Conservation (phyloP, 2,888 invertebrate genomes). For the Agriopis leucophaearia region DNA sequence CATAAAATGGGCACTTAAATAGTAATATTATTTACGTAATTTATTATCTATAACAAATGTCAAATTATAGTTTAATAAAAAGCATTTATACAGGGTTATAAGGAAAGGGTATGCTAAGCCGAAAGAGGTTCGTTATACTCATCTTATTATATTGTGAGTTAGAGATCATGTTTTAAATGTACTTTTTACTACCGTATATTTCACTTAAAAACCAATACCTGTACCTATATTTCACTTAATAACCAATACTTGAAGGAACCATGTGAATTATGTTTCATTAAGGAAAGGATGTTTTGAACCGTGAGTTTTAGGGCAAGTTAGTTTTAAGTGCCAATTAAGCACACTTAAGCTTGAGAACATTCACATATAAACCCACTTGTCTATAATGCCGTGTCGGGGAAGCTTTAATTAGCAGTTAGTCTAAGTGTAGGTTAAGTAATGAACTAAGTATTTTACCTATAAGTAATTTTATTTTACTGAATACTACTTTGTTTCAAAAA, state of each 20-base stretch:
- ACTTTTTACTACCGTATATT: background rate
- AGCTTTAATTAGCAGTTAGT: constrained; percentile 8
- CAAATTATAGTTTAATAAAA: no score
- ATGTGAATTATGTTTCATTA: constrained; percentile 18
- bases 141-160: no score
- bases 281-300: constrained; percentile 12
- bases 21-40: no score
- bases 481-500: no score
- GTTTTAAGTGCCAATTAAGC: constrained; percentile 15
- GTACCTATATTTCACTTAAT: constrained; percentile 9
- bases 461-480: no score
- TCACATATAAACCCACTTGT: constrained; percentile 10
- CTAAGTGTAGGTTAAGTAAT: background rate
- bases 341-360: constrained; percentile 14
- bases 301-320: constrained; percentile 15
- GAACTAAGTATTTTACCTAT: background rate
- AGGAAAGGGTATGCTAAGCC: no score
- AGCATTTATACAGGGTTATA: no score
- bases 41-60: no score
- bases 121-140: no score
- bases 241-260: constrained; percentile 2
- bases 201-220: constrained; percentile 8
- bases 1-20: no score
- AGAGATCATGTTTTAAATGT: no score
- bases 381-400: constrained; percentile 1